A percentile compares a stretch with the other conserved stretches of the same genome.
Evolutionary conservation across 2,797 vertebrate genomes (phyloP).

Genomic region (Crax fasciolata): DNA sequence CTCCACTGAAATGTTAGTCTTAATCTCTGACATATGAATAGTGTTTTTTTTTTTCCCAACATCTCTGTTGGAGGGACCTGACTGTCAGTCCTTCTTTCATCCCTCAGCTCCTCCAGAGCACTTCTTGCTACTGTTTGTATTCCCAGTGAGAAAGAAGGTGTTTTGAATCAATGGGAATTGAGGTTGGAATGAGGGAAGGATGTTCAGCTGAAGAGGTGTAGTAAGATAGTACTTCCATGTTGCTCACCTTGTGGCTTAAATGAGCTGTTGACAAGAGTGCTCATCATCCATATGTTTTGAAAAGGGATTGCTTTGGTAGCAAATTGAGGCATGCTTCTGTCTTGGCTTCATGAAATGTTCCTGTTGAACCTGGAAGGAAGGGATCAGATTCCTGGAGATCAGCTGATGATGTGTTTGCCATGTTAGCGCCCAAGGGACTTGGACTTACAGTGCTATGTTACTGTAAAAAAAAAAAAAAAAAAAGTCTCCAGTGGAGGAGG

Average conservation of each 20-base stretch:
- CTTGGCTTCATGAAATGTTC: background rate
- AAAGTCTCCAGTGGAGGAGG: background rate
- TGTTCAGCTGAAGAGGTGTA: background rate
- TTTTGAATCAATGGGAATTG: background rate
- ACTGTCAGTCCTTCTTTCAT: background rate
- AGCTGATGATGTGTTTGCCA: background rate
- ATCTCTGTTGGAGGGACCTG: background rate
- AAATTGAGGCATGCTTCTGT: background rate
- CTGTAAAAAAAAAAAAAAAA: background rate
- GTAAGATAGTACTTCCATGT: background rate
- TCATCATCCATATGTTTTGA: background rate
- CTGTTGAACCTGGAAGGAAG: background rate
- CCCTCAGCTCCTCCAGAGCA: background rate
- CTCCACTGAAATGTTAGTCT: background rate
- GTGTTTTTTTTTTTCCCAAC: background rate
- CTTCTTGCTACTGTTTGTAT: background rate
- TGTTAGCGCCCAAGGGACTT: background rate
- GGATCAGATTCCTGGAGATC: background rate
- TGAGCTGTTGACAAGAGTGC: background rate
- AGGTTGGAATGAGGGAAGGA: background rate
- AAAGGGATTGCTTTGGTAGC: background rate
- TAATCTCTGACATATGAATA: background rate
- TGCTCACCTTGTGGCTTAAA: background rate
- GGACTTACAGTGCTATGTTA: accelerated
- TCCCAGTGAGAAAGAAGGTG: background rate